A percentile compares a stretch with the other conserved stretches of the same genome.
These are phyloP conservation scores for Acrossocheilus fasciatus DNA, from an alignment of 2,797 vertebrate species.

Conservation along the genomic window DNA sequence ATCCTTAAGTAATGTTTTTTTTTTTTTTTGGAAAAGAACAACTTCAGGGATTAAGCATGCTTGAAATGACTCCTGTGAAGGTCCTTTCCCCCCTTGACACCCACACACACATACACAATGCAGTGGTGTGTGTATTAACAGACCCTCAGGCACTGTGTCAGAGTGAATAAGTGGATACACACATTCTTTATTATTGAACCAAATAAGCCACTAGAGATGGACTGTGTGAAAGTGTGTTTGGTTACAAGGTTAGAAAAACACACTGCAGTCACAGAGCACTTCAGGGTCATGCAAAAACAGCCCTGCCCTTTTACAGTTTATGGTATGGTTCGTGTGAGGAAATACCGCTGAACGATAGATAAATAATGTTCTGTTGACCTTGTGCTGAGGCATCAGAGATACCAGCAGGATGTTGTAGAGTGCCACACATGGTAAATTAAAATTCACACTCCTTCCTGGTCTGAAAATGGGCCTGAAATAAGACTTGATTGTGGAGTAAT, in stretches of 20 bases:
- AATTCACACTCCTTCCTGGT: neutral
- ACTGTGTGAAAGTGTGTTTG: slow-evolving; percentile 41
- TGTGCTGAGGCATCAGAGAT: slow-evolving; percentile 18
- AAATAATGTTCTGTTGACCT: slow-evolving; percentile 50
- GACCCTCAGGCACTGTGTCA: slow-evolving; percentile 59
- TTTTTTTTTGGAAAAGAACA: slow-evolving; percentile 1
- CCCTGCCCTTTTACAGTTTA: slow-evolving; percentile 13
- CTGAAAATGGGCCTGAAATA: slow-evolving; percentile 17
- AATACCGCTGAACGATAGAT: slow-evolving; percentile 19
- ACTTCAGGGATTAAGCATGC: slow-evolving; percentile 23
- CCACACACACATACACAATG: slow-evolving; percentile 21
- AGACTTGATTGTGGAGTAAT: slow-evolving; percentile 28
- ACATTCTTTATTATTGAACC: slow-evolving; percentile 60
- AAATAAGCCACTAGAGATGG: slow-evolving; percentile 55
- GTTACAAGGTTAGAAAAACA: slow-evolving; percentile 47
- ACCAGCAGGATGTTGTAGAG: slow-evolving; percentile 8
- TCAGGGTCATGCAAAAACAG: slow-evolving; percentile 27
- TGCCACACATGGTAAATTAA: neutral
- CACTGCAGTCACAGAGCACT: slow-evolving; percentile 6
- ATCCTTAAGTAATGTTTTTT: slow-evolving; percentile 1
- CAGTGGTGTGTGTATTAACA: slow-evolving; percentile 55
- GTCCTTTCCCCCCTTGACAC: neutral
- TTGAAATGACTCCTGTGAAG: slow-evolving; percentile 26
- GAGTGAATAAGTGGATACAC: slow-evolving; percentile 56
- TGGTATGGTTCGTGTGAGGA: slow-evolving; percentile 15